phyloP scores from a whole-genome alignment of 2,797 vertebrate genomes.

The Galaxias olidus region DNA sequence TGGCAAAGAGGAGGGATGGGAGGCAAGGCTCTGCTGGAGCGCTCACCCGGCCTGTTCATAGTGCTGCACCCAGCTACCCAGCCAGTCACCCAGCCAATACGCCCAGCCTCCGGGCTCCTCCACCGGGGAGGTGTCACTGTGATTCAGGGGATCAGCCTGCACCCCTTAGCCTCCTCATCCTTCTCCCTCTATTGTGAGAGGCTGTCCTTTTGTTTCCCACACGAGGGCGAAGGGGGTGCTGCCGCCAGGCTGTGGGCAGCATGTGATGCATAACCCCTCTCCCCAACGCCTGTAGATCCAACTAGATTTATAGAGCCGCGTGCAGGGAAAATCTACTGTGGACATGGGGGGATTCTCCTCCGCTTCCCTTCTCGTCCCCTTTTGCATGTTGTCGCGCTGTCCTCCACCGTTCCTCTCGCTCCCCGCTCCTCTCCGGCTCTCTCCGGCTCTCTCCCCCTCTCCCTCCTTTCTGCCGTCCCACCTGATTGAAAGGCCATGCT shows the following conservation, averaged over 20 bases:
- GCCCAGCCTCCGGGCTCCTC: constrained; percentile 59
- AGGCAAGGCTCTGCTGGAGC: too few species aligned
- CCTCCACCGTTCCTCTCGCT: constrained; percentile 5
- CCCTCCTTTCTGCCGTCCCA: constrained; percentile 16
- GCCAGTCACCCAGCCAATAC: constrained; percentile 60
- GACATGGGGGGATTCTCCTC: too few species aligned
- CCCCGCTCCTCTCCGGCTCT: constrained; percentile 12
- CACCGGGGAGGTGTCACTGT: constrained; percentile 64
- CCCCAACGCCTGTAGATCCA: too few species aligned
- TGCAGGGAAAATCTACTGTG: too few species aligned
- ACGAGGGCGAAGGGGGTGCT: too few species aligned
- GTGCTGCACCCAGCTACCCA: constrained; percentile 54
- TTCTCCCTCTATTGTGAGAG: constrained; percentile 49
- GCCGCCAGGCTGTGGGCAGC: too few species aligned
- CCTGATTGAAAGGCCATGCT: constrained; percentile 51
- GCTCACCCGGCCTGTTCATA: constrained; percentile 44
- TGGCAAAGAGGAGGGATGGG: too few species aligned
- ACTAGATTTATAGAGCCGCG: too few species aligned
- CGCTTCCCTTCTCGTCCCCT: too few species aligned
- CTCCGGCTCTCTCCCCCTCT: background rate
- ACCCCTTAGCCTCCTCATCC: constrained; percentile 59
- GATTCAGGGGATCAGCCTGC: constrained; percentile 69
- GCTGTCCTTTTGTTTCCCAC: constrained; percentile 69
- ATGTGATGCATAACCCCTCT: too few species aligned
- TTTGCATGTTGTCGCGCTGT: too few species aligned